These are phyloP conservation scores for Trichosurus vulpecula DNA, from an alignment of 2,797 vertebrate species.

Conservation along the genomic window DNA sequence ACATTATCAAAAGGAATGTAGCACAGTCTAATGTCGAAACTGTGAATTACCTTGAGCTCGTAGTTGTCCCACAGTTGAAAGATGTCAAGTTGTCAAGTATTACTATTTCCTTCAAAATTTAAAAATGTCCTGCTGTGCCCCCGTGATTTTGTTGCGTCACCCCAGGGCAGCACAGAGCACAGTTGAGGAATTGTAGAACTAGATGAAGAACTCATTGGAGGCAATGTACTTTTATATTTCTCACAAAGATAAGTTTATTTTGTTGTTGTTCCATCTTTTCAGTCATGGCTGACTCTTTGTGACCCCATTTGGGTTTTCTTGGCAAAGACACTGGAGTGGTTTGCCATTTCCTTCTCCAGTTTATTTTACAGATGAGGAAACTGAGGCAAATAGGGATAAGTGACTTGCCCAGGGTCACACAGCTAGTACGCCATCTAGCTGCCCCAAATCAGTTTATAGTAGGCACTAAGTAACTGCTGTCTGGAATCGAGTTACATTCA, in stretches of 20 bases:
- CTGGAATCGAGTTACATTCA: conserved; percentile 32
- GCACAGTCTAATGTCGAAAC: neutral
- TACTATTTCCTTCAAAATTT: neutral
- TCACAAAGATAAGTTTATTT: neutral
- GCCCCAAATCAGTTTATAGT: neutral
- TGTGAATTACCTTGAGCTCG: neutral
- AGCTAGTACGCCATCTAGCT: neutral
- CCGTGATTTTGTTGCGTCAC: neutral
- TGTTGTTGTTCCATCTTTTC: neutral
- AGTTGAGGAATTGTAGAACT: neutral
- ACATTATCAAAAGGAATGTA: neutral
- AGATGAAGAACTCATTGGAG: neutral
- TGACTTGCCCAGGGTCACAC: neutral
- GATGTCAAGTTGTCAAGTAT: neutral
- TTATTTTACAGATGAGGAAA: neutral
- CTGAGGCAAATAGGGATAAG: neutral
- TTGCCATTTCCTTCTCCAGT: neutral
- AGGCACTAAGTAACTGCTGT: neutral
- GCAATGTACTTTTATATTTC: neutral
- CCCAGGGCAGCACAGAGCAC: neutral
- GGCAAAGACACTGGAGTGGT: neutral
- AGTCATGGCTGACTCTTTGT: neutral
- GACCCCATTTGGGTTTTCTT: neutral
- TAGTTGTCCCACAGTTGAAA: neutral
- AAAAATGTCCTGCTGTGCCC: neutral